Evolutionary conservation across 2,888 invertebrate genomes (phyloP).

Genomic region (Mesodorylaimus sp.): DNA sequence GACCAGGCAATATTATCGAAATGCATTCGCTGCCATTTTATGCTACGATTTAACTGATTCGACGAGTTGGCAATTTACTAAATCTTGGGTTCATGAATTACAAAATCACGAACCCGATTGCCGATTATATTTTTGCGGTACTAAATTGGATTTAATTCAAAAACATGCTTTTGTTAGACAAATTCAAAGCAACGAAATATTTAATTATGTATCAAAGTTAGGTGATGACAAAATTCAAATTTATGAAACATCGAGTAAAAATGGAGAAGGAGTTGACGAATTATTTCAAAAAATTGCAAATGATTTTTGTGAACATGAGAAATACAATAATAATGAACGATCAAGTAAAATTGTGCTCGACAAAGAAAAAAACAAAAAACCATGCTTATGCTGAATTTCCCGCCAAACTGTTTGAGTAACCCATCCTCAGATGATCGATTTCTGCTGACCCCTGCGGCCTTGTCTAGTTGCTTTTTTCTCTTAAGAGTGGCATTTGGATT

Average conservation of each 20-base stretch:
- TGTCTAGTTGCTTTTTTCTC: too few relatives aligned
- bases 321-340: too few relatives aligned
- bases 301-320: too few relatives aligned
- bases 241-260: constrained; percentile 48
- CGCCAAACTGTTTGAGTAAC: too few relatives aligned
- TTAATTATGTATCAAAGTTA: constrained; percentile 37
- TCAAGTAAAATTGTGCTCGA: too few relatives aligned
- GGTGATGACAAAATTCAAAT: constrained; percentile 18
- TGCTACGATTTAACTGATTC: constrained; percentile 46
- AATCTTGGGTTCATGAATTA: constrained; percentile 49
- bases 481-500: too few relatives aligned
- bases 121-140: constrained; percentile 50
- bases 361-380: too few relatives aligned
- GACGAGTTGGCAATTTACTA: constrained; percentile 43
- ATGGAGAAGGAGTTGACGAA: constrained; percentile 44
- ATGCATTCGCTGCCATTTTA: constrained; percentile 50
- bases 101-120: constrained; percentile 46
- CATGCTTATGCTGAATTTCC: too few relatives aligned
- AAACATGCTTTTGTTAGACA: constrained; percentile 36
- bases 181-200: constrained; percentile 31
- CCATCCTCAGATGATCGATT: too few relatives aligned
- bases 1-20: constrained; percentile 50
- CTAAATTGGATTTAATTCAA: constrained; percentile 40
- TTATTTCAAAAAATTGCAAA: constrained; percentile 9
- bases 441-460: too few relatives aligned